These are phyloP conservation scores for Cyrtodaria siliqua DNA, from an alignment of 2,888 invertebrate genomes.

Conservation along the genomic window DNA sequence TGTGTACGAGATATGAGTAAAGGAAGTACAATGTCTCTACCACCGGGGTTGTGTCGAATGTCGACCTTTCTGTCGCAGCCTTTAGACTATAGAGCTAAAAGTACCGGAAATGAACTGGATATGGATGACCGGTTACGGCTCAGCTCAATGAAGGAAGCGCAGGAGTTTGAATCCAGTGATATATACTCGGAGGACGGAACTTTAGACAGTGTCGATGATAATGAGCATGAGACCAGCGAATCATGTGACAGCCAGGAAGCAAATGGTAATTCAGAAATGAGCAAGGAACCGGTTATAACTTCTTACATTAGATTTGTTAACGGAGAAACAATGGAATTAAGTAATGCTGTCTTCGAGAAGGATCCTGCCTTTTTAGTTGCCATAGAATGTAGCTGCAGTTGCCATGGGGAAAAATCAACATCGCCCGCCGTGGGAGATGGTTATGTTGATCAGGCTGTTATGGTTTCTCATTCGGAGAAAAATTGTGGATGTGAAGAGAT, in stretches of 20 bases:
- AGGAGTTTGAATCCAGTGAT: constrained; percentile 51
- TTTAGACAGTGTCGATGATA: constrained; percentile 36
- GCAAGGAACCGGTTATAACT: constrained; percentile 20
- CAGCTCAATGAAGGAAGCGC: constrained; percentile 47
- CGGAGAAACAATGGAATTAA: constrained; percentile 18
- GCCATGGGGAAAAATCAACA: constrained; percentile 18
- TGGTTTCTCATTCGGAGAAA: constrained; percentile 20
- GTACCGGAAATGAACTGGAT: constrained; percentile 52
- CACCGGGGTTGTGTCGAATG: constrained; percentile 30
- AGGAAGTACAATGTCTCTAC: constrained; percentile 57
- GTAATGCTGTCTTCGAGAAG: neutral
- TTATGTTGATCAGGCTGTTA: constrained; percentile 43
- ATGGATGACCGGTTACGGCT: constrained; percentile 28
- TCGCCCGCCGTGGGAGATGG: constrained; percentile 30
- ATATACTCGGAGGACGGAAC: constrained; percentile 46
- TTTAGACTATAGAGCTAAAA: constrained; percentile 45
- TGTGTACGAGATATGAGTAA: constrained; percentile 15
- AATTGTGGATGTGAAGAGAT: constrained; percentile 32
- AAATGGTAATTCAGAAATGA: constrained; percentile 3
- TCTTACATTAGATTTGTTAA: constrained; percentile 50
- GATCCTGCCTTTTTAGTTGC: neutral
- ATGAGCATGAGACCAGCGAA: constrained; percentile 16
- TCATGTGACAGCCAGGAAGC: neutral
- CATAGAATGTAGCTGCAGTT: constrained; percentile 26
- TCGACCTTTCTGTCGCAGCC: constrained; percentile 27